Percentiles rank a stretch among this genome's conserved stretches.
Conservation (phyloP, 2,888 invertebrate species). For the Campoletis raptor region DNA sequence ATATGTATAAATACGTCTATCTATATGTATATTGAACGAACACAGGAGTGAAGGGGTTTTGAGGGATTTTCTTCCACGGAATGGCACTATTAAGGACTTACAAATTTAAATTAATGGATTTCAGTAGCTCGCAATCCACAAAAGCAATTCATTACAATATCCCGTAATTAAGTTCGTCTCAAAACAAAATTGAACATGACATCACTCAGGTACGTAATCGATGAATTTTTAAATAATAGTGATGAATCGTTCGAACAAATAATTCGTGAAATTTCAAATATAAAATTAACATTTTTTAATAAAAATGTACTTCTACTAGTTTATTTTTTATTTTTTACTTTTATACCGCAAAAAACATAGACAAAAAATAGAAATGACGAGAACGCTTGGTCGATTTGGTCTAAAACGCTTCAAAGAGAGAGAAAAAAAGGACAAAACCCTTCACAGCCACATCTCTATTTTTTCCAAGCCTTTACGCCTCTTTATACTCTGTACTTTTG, state of each 20-base stretch:
- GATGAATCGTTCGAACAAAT: not conserved
- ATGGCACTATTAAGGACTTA: constrained; percentile 6
- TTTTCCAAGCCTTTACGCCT: constrained; percentile 15
- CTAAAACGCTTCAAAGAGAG: constrained; percentile 1
- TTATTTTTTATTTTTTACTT: not conserved
- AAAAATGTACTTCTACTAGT: not conserved
- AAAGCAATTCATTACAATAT: not conserved
- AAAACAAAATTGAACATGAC: not conserved
- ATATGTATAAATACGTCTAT: too few relatives aligned
- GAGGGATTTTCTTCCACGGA: constrained; percentile 5
- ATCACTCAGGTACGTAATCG: not conserved
- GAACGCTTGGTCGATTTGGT: constrained; percentile 8
- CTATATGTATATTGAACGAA: not conserved
- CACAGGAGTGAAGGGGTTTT: not conserved
- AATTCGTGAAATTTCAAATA: not conserved
- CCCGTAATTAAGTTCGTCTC: not conserved
- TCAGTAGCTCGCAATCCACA: not conserved
- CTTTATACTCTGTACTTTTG: constrained; percentile 43
- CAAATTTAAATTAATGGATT: not conserved
- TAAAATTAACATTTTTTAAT: not conserved
- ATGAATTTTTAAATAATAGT: not conserved
- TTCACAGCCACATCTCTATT: not conserved
- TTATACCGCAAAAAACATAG: not conserved
- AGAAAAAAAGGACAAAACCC: not conserved
- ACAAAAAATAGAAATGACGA: not conserved